Evolutionary conservation across 2,113 vertebrate genomes (phyloP).

Genomic region (Dendrocopos noguchii): DNA sequence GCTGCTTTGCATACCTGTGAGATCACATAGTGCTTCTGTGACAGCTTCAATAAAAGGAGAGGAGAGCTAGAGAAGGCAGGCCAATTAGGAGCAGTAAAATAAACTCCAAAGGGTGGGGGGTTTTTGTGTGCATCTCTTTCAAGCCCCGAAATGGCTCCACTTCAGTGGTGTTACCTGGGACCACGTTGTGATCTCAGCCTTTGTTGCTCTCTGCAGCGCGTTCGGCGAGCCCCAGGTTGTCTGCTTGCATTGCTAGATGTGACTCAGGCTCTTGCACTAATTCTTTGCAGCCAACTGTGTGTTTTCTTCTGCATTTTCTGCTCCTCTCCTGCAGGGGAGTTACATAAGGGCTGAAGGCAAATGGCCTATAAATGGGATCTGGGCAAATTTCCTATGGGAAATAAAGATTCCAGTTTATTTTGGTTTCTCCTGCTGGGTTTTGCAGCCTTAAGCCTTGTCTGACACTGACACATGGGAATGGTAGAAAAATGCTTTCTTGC

Average conservation of each 20-base stretch:
- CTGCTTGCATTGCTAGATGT: background rate
- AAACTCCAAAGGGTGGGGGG: background rate
- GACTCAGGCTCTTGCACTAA: conserved; percentile 33
- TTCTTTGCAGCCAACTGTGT: conserved; percentile 28
- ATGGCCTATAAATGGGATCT: conserved; percentile 19
- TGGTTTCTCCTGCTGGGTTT: conserved; percentile 2
- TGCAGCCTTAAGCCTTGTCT: background rate
- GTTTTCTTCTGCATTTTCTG: background rate
- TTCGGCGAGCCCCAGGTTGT: background rate
- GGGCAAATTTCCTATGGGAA: conserved; percentile 46
- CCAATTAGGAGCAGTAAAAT: conserved; percentile 45
- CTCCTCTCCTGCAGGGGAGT: background rate
- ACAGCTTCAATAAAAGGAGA: conserved; percentile 55
- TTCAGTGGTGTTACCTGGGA: background rate
- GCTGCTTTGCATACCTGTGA: conserved; percentile 4
- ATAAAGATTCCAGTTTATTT: conserved; percentile 22
- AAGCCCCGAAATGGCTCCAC: background rate
- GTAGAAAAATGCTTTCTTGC: background rate
- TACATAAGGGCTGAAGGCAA: conserved; percentile 37
- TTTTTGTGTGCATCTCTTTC: background rate
- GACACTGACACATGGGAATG: background rate
- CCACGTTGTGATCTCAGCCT: background rate
- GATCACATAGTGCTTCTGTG: conserved; percentile 24
- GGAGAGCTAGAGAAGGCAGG: conserved; percentile 5
- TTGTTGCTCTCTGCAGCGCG: background rate